phyloP scores from a whole-genome alignment of 1,140 invertebrate genomes.

The Drosophila pruinosa region DNA sequence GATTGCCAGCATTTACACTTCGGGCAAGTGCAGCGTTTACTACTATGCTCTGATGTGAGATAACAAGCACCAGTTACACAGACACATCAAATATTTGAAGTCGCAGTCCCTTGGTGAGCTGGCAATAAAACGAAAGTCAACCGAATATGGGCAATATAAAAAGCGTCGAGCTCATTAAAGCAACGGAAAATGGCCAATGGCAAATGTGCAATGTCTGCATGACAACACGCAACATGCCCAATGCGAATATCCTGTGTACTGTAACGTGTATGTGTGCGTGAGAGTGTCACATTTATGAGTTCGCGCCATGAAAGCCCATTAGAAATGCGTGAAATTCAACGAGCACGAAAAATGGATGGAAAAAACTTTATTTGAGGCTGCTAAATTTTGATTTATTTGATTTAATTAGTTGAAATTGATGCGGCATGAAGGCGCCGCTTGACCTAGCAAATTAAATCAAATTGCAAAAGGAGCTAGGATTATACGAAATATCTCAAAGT shows the following conservation, averaged over 20 bases:
- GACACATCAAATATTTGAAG: slow-evolving; percentile 31
- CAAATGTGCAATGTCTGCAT: slow-evolving; percentile 63
- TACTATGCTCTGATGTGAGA: neutral
- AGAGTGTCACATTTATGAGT: slow-evolving; percentile 51
- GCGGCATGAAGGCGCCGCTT: slow-evolving; percentile 43
- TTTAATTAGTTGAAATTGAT: slow-evolving; percentile 46
- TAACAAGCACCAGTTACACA: slow-evolving; percentile 50
- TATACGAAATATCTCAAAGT: slow-evolving; percentile 7
- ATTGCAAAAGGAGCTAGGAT: slow-evolving; percentile 32
- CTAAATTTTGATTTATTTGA: slow-evolving; percentile 55
- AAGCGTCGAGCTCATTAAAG: slow-evolving; percentile 57
- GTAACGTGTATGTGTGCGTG: neutral
- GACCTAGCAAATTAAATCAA: slow-evolving; percentile 69
- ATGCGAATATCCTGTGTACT: too few species aligned
- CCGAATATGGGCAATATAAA: slow-evolving; percentile 56
- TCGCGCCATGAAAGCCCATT: slow-evolving; percentile 51
- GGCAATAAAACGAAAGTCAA: slow-evolving; percentile 50
- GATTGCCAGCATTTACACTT: slow-evolving; percentile 14
- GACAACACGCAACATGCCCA: slow-evolving; percentile 55
- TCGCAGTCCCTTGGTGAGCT: slow-evolving; percentile 1
- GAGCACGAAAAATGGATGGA: too few species aligned
- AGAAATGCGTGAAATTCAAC: slow-evolving; percentile 67
- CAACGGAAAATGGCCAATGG: too few species aligned
- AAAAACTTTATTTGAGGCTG: neutral
- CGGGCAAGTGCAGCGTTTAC: neutral